Base-by-base conservation (phyloP, 2,113 vertebrate genomes). In the Ondatra zibethicus region DNA sequence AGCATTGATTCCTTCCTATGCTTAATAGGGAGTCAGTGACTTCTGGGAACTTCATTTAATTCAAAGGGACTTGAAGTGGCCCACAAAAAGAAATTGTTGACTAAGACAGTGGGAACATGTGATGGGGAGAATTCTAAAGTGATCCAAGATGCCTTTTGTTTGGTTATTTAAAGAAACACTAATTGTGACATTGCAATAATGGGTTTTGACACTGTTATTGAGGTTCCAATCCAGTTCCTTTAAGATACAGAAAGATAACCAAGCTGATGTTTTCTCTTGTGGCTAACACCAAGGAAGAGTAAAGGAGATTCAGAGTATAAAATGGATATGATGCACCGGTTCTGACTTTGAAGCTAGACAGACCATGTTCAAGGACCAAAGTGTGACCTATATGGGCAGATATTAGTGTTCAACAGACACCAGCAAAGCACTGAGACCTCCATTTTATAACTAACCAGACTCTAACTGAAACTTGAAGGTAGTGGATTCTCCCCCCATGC, bases 161-260 rank as follows among this genome's bases (percentile, higher is more conserved):
- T 85, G 17, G 14, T 77, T 92, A 94, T 93, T 93, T 52, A 86
- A 86, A 77, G 58, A 89, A 93, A 86, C 23, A 61, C 13, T 96
- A 72, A 93, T 77, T 55, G 88, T 82, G 7, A 66, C 61, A 94
- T 39, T 89, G 11, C 0, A 45, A 27, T 77, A 81, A 93, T 75
- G 7, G 13, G 13, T 89, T 96, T 95, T 66, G 33, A n/a, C 75
- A 33, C 58, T 77, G 45, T 76, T 42, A 45, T 92, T 89, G 75
- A 93, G 63, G 33, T 95, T 92, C 70, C 25, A 89, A 95, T 29
- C 85, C 61, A 90, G 50, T 50, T 96, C 78, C n/a, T 94, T 88
- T 92, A 92, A 96, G 68, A 87, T 36, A 92, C 5, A 47, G 42
- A 91, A 14, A 68, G 13, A 68, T 75, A 86, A 39, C 72, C 33